These are phyloP conservation scores for Tribolium madens DNA, from an alignment of 1,140 invertebrate species.

Conservation along the genomic window DNA sequence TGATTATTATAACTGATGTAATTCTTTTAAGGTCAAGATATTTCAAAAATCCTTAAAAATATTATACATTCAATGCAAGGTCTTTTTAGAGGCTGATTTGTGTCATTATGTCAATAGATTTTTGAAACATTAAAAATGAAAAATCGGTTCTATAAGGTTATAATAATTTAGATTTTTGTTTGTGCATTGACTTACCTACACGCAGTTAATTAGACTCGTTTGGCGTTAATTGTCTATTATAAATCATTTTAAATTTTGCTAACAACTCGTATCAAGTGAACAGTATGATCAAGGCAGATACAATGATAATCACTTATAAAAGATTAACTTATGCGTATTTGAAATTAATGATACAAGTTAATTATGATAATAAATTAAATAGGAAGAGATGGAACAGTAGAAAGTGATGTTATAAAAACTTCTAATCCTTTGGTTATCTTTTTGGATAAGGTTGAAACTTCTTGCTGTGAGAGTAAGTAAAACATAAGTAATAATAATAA, in stretches of 20 bases:
- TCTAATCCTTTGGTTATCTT: constrained; percentile 3
- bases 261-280: not conserved
- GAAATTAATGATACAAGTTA: constrained; percentile 3
- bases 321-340: not conserved
- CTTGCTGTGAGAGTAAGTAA: not conserved
- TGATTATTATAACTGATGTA: not conserved
- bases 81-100: not conserved
- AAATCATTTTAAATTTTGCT: constrained; percentile 14
- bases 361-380: not conserved
- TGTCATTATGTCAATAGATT: constrained; percentile 7
- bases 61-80: constrained; percentile 3
- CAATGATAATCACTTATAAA: constrained; percentile 1
- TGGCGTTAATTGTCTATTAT: constrained; percentile 5
- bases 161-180: constrained; percentile 13
- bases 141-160: not conserved
- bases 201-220: constrained; percentile 13
- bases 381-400: constrained; percentile 2
- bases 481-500: no score
- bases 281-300: not conserved
- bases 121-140: not conserved
- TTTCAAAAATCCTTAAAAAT: constrained; percentile 1
- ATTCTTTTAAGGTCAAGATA: not conserved
- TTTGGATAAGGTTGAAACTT: constrained; percentile 4
- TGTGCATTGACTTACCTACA: not conserved
- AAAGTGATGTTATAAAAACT: constrained; percentile 3